Percentiles rank a stretch among this genome's conserved stretches.
phyloP scores from a whole-genome alignment of 2,888 invertebrate species.

The Spilosoma lubricipeda region DNA sequence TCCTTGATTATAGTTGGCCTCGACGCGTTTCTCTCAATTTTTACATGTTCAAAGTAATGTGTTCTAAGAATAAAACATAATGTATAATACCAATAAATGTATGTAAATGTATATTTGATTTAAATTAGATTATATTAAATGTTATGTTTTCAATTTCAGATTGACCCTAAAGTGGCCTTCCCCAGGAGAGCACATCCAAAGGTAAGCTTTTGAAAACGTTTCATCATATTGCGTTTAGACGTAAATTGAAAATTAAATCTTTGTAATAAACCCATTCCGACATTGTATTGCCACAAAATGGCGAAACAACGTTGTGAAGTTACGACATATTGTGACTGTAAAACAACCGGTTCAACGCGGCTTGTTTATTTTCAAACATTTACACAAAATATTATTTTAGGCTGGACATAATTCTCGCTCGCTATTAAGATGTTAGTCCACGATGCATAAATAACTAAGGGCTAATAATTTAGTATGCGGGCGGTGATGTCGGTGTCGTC shows the following conservation, averaged over 20 bases:
- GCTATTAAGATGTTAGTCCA: constrained; percentile 84
- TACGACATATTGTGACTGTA: constrained; percentile 73
- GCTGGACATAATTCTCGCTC: constrained; percentile 80
- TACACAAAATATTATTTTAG: constrained; percentile 86
- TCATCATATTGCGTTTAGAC: constrained; percentile 58
- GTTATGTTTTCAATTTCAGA: constrained; percentile 89
- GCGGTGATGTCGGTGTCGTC: constrained; percentile 72
- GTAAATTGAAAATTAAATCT: constrained; percentile 74
- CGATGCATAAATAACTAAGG: constrained; percentile 85
- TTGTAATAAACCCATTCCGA: constrained; percentile 74
- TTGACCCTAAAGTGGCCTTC: constrained; percentile 99
- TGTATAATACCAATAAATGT: constrained; percentile 6
- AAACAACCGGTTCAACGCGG: constrained; percentile 68
- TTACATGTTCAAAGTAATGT: constrained; percentile 42
- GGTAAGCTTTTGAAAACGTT: constrained; percentile 88
- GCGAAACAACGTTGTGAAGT: constrained; percentile 62
- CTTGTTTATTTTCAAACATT: constrained; percentile 84
- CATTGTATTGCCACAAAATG: constrained; percentile 71
- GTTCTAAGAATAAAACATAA: constrained; percentile 27
- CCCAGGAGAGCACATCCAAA: constrained; percentile 99
- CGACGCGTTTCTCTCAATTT: constrained; percentile 65
- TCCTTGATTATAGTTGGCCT: constrained; percentile 77
- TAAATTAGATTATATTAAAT: constrained; percentile 43
- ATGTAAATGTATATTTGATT: constrained; percentile 29
- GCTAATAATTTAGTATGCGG: constrained; percentile 84